Percentiles rank a stretch among this genome's conserved stretches.
Evolutionary conservation across 2,888 invertebrate genomes (phyloP).

Genomic region (Isotomurus palustris): DNA sequence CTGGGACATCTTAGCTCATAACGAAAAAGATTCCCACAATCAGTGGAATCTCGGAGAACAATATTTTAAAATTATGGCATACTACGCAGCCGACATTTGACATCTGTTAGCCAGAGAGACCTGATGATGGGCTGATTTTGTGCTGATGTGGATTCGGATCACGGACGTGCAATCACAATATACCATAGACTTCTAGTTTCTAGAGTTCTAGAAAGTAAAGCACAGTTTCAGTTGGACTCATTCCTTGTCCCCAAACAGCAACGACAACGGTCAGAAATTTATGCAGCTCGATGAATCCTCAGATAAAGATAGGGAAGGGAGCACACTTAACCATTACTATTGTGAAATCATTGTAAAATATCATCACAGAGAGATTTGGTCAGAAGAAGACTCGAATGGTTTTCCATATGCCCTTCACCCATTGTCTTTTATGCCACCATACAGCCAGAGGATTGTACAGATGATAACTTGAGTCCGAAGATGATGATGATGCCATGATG

Average conservation of each 20-base stretch:
- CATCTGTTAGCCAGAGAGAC: constrained; percentile 17
- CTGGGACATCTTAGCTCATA: too few relatives aligned
- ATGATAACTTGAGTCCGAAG: constrained; percentile 18
- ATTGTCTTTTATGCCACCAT: too few relatives aligned
- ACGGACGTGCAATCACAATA: constrained; percentile 43
- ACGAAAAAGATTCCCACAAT: too few relatives aligned
- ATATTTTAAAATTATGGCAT: background rate
- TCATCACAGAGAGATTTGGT: too few relatives aligned
- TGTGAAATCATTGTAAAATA: too few relatives aligned
- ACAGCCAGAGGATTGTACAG: constrained; percentile 6
- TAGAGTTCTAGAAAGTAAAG: too few relatives aligned
- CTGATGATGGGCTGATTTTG: constrained; percentile 41
- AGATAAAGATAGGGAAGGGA: background rate
- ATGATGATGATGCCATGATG: constrained; percentile 39
- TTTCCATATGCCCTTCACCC: too few relatives aligned
- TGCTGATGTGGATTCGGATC: constrained; percentile 45
- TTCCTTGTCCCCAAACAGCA: too few relatives aligned
- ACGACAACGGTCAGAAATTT: constrained; percentile 11
- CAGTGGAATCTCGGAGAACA: background rate
- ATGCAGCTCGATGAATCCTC: background rate
- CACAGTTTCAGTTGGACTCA: too few relatives aligned
- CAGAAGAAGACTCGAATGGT: too few relatives aligned
- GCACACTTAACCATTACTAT: too few relatives aligned
- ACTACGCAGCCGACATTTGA: background rate
- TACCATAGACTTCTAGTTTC: background rate